Evolutionary conservation across 2,113 vertebrate genomes (phyloP).

Genomic region (Bostrychus sinensis): DNA sequence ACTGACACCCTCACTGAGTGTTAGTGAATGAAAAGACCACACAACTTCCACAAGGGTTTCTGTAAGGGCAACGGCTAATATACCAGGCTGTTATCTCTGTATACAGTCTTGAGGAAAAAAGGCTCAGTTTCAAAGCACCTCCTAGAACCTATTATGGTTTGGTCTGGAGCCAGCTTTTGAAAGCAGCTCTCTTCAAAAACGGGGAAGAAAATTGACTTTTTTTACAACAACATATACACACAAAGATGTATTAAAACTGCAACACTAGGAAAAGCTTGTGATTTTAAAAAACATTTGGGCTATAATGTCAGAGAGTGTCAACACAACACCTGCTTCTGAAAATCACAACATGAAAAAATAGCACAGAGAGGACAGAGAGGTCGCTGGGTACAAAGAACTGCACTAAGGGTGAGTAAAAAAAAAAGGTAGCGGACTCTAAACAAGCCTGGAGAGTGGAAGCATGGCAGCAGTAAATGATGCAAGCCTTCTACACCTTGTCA

Average conservation of each 20-base stretch:
- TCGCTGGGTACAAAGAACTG: constrained; percentile 28
- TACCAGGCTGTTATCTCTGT: constrained; percentile 86
- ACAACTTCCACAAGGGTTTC: constrained; percentile 85
- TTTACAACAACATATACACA: constrained; percentile 4
- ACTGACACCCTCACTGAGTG: constrained; percentile 83
- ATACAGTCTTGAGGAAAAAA: constrained; percentile 74
- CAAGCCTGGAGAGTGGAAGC: constrained; percentile 61
- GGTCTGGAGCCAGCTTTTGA: constrained; percentile 74
- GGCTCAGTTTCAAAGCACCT: constrained; percentile 85
- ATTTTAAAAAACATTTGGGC: background rate
- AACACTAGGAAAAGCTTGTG: constrained; percentile 10
- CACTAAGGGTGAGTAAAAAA: constrained; percentile 41
- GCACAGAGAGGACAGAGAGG: constrained; percentile 52
- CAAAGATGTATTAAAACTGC: constrained; percentile 23
- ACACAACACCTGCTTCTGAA: constrained; percentile 8
- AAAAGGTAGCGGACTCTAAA: constrained; percentile 57
- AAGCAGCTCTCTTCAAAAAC: constrained; percentile 87
- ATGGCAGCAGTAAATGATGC: constrained; percentile 73
- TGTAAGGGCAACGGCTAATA: constrained; percentile 84
- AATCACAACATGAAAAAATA: constrained; percentile 17
- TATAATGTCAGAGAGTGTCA: constrained; percentile 12
- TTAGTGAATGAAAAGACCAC: constrained; percentile 84
- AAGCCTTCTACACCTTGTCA: constrained; percentile 74
- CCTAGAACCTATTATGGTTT: constrained; percentile 88
- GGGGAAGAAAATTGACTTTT: constrained; percentile 75